Evolutionary conservation across 2,888 invertebrate genomes (phyloP).

Genomic region (Harpagoxenus sublaevis): DNA sequence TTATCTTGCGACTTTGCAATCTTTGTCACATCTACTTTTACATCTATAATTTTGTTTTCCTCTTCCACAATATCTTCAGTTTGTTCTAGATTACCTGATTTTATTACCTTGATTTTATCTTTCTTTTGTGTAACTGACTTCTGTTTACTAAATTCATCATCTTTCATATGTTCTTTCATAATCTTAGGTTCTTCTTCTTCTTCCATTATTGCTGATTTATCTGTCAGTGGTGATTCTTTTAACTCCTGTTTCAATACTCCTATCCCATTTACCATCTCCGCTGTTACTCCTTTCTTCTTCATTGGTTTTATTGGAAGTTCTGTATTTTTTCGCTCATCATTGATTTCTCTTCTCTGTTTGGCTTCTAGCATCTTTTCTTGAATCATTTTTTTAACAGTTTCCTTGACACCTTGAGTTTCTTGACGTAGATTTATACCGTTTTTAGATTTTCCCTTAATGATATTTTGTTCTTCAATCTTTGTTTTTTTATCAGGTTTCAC

Average conservation of each 20-base stretch:
- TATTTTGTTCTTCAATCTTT: constrained; percentile 50
- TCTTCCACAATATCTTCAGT: neutral
- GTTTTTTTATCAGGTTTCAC: constrained; percentile 33
- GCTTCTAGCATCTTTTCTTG: constrained; percentile 87
- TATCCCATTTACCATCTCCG: constrained; percentile 71
- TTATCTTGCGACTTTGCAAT: constrained; percentile 84
- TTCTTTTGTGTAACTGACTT: neutral
- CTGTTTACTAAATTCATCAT: constrained; percentile 13
- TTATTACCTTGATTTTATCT: constrained; percentile 1
- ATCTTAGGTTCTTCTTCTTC: constrained; percentile 71
- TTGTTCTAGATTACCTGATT: constrained; percentile 1
- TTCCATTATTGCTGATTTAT: constrained; percentile 29
- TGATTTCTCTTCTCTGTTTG: constrained; percentile 86
- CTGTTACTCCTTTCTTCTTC: constrained; percentile 53
- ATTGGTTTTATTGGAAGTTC: constrained; percentile 62
- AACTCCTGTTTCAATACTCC: constrained; percentile 70
- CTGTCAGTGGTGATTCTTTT: neutral
- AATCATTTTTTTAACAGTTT: constrained; percentile 82
- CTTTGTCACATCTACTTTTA: constrained; percentile 72
- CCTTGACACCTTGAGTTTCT: constrained; percentile 73
- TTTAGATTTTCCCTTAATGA: constrained; percentile 66
- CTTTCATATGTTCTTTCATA: constrained; percentile 69
- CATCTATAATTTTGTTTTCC: neutral
- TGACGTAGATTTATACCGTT: constrained; percentile 52
- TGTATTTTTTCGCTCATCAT: constrained; percentile 54